phyloP scores from a whole-genome alignment of 2,888 invertebrate species.

The Leptopilina drosophilae region DNA sequence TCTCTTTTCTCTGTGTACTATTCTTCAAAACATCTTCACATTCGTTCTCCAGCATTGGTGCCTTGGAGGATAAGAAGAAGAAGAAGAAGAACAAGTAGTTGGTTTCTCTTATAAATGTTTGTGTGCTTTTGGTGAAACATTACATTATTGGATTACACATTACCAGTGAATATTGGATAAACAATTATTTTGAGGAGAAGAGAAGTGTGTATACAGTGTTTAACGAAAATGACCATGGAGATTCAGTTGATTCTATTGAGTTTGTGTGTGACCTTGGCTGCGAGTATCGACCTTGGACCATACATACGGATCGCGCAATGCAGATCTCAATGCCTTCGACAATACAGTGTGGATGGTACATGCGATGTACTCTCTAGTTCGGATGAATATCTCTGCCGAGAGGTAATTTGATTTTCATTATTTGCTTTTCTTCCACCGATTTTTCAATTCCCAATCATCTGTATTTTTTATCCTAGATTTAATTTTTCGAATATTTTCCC shows the following conservation, averaged over 20 bases:
- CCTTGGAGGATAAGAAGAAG: neutral
- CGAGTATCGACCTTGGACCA: conserved; percentile 72
- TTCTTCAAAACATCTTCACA: neutral
- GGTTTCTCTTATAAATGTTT: neutral
- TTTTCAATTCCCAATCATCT: neutral
- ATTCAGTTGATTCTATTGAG: conserved; percentile 60
- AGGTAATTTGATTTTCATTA: conserved; percentile 15
- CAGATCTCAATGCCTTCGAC: conserved; percentile 71
- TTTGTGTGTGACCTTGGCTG: conserved; percentile 60
- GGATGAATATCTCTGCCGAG: conserved; percentile 58
- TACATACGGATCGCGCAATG: conserved; percentile 72
- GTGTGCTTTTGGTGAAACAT: conserved; percentile 13
- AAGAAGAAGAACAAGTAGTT: no score
- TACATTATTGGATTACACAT: conserved; percentile 19
- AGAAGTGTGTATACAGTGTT: conserved; percentile 46
- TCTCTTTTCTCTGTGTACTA: neutral
- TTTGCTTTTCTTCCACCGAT: neutral
- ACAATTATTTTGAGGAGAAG: conserved; percentile 28
- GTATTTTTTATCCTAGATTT: no score
- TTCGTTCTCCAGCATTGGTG: conserved; percentile 31
- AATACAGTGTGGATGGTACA: conserved; percentile 67
- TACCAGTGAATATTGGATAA: conserved; percentile 27
- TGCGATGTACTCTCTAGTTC: conserved; percentile 70
- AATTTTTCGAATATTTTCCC: no score
- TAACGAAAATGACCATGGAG: conserved; percentile 52